Evolutionary conservation across 1,140 invertebrate species (phyloP).

Genomic region (Cydia splendana): DNA sequence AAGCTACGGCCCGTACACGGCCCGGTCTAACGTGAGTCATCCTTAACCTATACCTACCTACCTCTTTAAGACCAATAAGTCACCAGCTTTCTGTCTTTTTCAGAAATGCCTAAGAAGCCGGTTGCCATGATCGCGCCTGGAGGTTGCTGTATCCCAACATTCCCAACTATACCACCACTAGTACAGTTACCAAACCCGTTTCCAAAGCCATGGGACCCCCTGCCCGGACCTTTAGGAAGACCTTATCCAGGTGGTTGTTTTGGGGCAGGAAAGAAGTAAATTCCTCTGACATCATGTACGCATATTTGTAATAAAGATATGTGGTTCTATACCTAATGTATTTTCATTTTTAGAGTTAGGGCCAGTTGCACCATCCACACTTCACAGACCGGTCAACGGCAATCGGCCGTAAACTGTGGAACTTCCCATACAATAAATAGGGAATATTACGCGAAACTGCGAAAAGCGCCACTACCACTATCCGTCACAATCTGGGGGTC

Average conservation of each 20-base stretch:
- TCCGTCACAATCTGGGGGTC: too few relatives aligned
- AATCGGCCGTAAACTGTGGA: too few relatives aligned
- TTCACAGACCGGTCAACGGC: too few relatives aligned
- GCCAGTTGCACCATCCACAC: too few relatives aligned
- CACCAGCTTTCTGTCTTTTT: neutral
- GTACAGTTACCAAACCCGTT: neutral
- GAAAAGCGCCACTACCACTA: too few relatives aligned
- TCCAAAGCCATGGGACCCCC: too few relatives aligned
- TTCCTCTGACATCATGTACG: neutral
- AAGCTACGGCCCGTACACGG: too few relatives aligned
- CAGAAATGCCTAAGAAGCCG: neutral
- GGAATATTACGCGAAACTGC: too few relatives aligned
- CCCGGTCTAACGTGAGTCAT: too few relatives aligned
- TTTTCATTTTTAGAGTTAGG: neutral
- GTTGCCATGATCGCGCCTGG: neutral
- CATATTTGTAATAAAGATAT: slow-evolving; percentile 6
- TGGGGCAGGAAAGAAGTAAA: neutral
- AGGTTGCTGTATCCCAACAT: neutral
- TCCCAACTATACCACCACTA: neutral
- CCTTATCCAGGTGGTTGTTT: neutral
- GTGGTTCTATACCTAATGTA: neutral
- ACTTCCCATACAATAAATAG: too few relatives aligned
- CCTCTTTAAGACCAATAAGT: too few relatives aligned
- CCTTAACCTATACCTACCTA: too few relatives aligned
- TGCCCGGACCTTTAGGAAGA: neutral